Evolutionary conservation across 1,140 invertebrate species (phyloP), one percentile per base, ranked within the genome.

Genomic region (Helicoverpa armigera): DNA sequence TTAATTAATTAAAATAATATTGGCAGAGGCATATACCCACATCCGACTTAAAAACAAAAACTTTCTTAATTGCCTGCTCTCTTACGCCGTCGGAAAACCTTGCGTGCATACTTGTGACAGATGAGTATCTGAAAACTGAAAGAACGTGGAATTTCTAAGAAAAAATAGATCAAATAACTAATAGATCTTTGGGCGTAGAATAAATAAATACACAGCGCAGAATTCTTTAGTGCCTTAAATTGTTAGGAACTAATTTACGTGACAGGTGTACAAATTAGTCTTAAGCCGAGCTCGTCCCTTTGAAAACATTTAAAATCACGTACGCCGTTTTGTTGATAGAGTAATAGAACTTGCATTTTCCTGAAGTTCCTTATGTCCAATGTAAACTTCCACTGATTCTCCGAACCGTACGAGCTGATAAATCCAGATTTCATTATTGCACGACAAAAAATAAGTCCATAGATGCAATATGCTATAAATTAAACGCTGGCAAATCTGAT

Each of bases 201-300:
- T 77, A 65, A 77, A 77, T 77, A 77, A 14, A 63, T 18, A 61
- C 11, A 43, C 43, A 51, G 51, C 35, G 29, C 43, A 75, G 53
- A 61, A 61, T 75, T 65, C 29, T 67, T 67, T 18, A 43, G 50
- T 77, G 23, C 75, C 75, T 77, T 67, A 65, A 77, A 53, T 54
- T 77, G 75, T 14, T 67, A 77, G 61, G 60, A 67, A 67, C 50
- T 67, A 77, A 77, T 77, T 77, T 65, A 77, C 48, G 61, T 77
- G 61, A 77, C 60, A 51, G 74, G 56, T 63, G 58, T 63, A 76
- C 58, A 31, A 76, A 53, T 61, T n/a, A 54, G 9, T 76, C 10
- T 31, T 63, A 43, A 63, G 16, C 43, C 56, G 58, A 63, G n/a
- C 65, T 0, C 31, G 50, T 31, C 35, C 51, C 73, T 75, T 61